Evolutionary conservation across 1,140 invertebrate species (phyloP), one percentile per base, ranked within the genome.

Genomic region (Brachionus asplanchnoidis): DNA sequence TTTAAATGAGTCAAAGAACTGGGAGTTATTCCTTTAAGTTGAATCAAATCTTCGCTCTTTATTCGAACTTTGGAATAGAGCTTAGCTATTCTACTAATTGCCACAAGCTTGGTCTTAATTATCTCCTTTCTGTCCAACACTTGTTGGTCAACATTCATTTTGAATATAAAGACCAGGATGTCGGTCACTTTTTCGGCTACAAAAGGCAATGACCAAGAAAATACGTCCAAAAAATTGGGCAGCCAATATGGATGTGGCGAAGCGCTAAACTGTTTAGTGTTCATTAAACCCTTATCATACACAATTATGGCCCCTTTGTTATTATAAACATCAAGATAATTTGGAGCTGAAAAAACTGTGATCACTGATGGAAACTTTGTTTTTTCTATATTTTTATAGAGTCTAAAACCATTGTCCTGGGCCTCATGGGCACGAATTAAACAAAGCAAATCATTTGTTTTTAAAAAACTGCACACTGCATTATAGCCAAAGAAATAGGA

Each of bases 261-360:
- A 92, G 97, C 99, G 91, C 99, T 99, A 92, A 99, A 99, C 92
- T 99, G 98, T 88, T 97, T 93, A 88, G 99, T 99, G 91, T 99
- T 99, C 97, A 99, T 99, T 86, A 99, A 97, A 92, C 99, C 99
- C 91, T 99, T 99, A 92, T 99, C 98, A 92, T 99, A 99, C 91
- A 99, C 99, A 88, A 99, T 92, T 89, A 99, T 97, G 88, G 98
- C 98, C 90, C 97, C 98, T 93, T 99, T 99, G 92, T 99, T 99
- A 92, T 99, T 99, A 92, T 99, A 99, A 86, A 99, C 98, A 93
- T 99, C 98, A 92, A 60, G 93, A 92, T 99, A 99, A 92, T 99
- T 99, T 87, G 97, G 98, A 90, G 98, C 98, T 89, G 96, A 98
- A 91, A 99, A 99, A 91, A 99, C 99, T 88, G 98, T 99, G 88